phyloP scores from a whole-genome alignment of 1,140 invertebrate genomes.

The Drosophila subpulchrella region DNA sequence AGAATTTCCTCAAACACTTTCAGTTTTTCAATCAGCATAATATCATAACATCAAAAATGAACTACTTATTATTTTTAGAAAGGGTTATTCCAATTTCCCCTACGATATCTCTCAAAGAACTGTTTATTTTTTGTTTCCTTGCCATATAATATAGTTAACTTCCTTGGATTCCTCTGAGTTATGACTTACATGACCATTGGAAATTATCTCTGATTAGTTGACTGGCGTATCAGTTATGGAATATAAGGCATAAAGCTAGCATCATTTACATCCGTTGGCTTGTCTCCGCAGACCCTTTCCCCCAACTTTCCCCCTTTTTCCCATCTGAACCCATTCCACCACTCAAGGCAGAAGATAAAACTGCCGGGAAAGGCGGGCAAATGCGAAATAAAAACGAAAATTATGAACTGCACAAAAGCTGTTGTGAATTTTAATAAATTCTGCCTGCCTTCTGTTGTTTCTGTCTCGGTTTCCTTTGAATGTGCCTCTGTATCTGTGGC shows the following conservation, averaged over 20 bases:
- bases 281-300: not conserved
- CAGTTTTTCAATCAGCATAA: no score
- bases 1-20: no score
- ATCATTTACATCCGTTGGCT: slow-evolving; percentile 27
- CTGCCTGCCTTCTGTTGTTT: slow-evolving; percentile 26
- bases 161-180: not conserved
- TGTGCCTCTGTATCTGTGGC: slow-evolving; percentile 7
- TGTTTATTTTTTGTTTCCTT: not conserved
- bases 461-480: slow-evolving; percentile 14
- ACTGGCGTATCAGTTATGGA: slow-evolving; percentile 23
- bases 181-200: slow-evolving; percentile 16
- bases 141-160: not conserved
- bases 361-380: slow-evolving; percentile 49
- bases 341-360: slow-evolving; percentile 48
- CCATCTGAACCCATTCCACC: slow-evolving; percentile 2
- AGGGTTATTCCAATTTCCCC: no score
- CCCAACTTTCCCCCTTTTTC: slow-evolving; percentile 6
- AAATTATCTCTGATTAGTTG: slow-evolving; percentile 45
- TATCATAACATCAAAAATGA: no score
- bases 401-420: slow-evolving; percentile 83
- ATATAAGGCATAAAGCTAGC: slow-evolving; percentile 32
- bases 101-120: not conserved
- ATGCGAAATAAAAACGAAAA: slow-evolving; percentile 81
- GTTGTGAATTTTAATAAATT: slow-evolving; percentile 84
- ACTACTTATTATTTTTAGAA: no score